Evolutionary conservation across 2,888 invertebrate genomes (phyloP), one percentile per base, ranked within the genome.

Genomic region (Trichopria drosophilae): DNA sequence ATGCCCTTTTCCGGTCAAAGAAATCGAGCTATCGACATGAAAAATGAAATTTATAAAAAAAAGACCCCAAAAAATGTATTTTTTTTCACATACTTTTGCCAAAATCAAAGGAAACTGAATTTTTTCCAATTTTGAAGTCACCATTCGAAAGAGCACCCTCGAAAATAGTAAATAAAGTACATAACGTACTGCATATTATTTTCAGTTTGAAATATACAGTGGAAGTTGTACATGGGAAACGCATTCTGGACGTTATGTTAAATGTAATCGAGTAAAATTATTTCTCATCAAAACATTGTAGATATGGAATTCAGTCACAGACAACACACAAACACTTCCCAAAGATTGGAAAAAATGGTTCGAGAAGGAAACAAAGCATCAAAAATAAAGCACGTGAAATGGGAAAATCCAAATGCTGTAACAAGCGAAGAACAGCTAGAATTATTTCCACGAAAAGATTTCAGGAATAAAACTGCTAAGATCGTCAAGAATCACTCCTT

Each of bases 301-400:
- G 79, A 79, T 54, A 74, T 77, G 64, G 77, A 78, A 51, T 79
- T 78, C 56, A 76, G 78, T 58, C 82, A 80, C 63, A 77, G 89
- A 37, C 84, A 86, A 65, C 80, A 94, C 60, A 90, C 94, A 0
- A 92, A 93, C 72, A 94, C 94, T 12, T 90, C 93, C 7, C 88
- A 90, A 62, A 83, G 91, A 69, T 73, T 95, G 42, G 95, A 96
- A 67, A 90, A 91, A 75, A 82, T 96, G 78, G 92, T 93, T 68
- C 85, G 86, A 65, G 91, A 93, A 49, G 83, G 88, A 64, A 87
- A 88, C 69, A 86, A 85, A 73, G 85, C 88, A 54, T 83, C 88
- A 5, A 87, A 86, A 78, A 84, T 87, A 6, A 88, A 87, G 75
- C 83, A 85, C 42, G 78, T 89, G 22, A 88, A 87, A 76, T 87